Conservation (phyloP, 2,113 vertebrate species). For the Channa maculata region DNA sequence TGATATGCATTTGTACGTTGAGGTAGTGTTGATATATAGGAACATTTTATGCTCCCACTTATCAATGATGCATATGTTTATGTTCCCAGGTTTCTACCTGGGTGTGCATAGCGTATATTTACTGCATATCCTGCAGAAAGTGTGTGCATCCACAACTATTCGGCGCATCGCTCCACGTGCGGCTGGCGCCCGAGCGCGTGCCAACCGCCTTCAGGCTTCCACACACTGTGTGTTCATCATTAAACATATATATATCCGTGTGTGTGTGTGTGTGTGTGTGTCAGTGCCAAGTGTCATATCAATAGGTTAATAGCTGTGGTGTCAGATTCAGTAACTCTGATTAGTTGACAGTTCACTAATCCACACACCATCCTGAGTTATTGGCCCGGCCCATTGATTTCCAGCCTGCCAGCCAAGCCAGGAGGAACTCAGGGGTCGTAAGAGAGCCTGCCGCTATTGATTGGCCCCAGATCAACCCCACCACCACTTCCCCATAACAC, state of each 20-base stretch:
- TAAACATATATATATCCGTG: constrained; percentile 29
- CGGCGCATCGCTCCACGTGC: not conserved
- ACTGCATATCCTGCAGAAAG: not conserved
- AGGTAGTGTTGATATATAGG: too few relatives aligned
- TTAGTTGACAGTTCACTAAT: constrained; percentile 87
- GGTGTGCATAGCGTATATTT: not conserved
- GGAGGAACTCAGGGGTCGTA: constrained; percentile 77
- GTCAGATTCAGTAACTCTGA: constrained; percentile 86
- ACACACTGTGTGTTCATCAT: constrained; percentile 47
- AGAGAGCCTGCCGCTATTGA: constrained; percentile 82
- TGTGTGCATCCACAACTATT: not conserved
- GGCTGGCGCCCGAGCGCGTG: not conserved
- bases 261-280: constrained; percentile 57
- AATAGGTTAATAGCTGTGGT: constrained; percentile 86
- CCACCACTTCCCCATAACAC: constrained; percentile 35
- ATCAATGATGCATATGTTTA: not conserved
- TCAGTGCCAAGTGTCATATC: constrained; percentile 81
- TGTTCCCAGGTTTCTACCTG: not conserved
- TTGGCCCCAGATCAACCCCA: constrained; percentile 83
- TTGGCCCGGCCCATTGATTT: constrained; percentile 85
- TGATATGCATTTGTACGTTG: not conserved
- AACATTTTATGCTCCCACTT: not conserved
- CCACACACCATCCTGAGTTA: constrained; percentile 83
- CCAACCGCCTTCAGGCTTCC: not conserved
- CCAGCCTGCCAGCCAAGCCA: constrained; percentile 77